Evolutionary conservation across 2,888 invertebrate species (phyloP).

Genomic region (Drepanosiphum platanoidis): DNA sequence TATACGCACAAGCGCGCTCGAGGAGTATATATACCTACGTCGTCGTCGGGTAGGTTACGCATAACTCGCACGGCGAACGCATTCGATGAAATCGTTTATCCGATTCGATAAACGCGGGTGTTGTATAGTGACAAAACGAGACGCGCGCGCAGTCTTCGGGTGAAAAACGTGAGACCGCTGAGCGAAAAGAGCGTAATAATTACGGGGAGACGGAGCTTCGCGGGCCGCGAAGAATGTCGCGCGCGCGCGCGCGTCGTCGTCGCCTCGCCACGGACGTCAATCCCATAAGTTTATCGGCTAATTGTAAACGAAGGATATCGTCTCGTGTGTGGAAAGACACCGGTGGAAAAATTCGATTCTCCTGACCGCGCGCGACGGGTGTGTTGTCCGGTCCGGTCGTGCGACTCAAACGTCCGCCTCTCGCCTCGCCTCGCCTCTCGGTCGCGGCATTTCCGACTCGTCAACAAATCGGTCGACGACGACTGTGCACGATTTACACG

Average conservation of each 20-base stretch:
- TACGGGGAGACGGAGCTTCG: constrained; percentile 3
- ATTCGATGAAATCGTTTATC: constrained; percentile 37
- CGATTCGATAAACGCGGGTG: constrained; percentile 28
- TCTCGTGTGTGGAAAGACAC: neutral
- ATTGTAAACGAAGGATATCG: constrained; percentile 17
- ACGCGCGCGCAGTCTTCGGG: neutral
- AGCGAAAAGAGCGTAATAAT: too few relatives aligned
- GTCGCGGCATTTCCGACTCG: too few relatives aligned
- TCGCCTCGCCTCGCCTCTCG: too few relatives aligned
- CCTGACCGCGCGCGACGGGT: neutral
- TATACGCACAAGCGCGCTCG: neutral
- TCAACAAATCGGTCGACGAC: too few relatives aligned
- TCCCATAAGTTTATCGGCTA: constrained; percentile 30
- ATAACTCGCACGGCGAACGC: constrained; percentile 2
- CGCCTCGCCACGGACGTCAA: neutral
- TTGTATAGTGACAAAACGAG: constrained; percentile 18
- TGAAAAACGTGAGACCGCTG: constrained; percentile 11
- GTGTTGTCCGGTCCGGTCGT: neutral
- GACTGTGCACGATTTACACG: too few relatives aligned
- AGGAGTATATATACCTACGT: neutral
- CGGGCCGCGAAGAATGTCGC: neutral
- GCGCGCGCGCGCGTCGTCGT: neutral
- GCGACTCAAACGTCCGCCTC: too few relatives aligned
- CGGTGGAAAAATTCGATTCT: neutral
- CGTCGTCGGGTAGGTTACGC: too few relatives aligned